Evolutionary conservation across 2,888 invertebrate species (phyloP), one percentile per base, ranked within the genome.

Genomic region (Pilophorus perplexus): DNA sequence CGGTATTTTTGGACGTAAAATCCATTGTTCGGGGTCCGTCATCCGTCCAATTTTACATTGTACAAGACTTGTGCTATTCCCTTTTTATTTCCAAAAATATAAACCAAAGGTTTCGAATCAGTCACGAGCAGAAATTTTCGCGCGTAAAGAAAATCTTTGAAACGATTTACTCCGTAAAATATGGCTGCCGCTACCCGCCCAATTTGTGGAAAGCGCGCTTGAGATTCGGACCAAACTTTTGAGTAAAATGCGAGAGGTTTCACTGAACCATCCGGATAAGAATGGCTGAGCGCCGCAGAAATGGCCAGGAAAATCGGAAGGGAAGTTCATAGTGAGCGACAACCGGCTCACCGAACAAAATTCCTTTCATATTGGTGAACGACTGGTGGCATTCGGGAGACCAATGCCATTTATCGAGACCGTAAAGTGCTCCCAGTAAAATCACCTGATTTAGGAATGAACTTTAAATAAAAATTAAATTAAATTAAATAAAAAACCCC

Each of bases 1-100:
- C n/a, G n/a, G n/a, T n/a, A n/a, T n/a, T n/a, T n/a, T n/a, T n/a
- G n/a, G n/a, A n/a, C n/a, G n/a, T n/a, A n/a, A n/a, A n/a, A n/a
- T n/a, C n/a, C n/a, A n/a, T n/a, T n/a, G n/a, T n/a, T n/a, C n/a
- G n/a, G n/a, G n/a, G n/a, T n/a, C n/a, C n/a, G n/a, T n/a, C n/a
- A n/a, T n/a, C n/a, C n/a, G n/a, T n/a, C n/a, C n/a, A n/a, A n/a
- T n/a, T n/a, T n/a, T n/a, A n/a, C n/a, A n/a, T n/a, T n/a, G n/a
- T n/a, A n/a, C n/a, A n/a, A n/a, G n/a, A n/a, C n/a, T n/a, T n/a
- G n/a, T n/a, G n/a, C n/a, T n/a, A 67, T 25, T 18, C 60, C 67
- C 42, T 50, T 67, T 16, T 33, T 14, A 2, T 48, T 38, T 37
- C 62, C 67, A 67, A 64, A 67, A 12, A 67, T 67, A 37, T 27